phyloP scores from a whole-genome alignment of 2,797 vertebrate species.

The Acanthurus lineatus region DNA sequence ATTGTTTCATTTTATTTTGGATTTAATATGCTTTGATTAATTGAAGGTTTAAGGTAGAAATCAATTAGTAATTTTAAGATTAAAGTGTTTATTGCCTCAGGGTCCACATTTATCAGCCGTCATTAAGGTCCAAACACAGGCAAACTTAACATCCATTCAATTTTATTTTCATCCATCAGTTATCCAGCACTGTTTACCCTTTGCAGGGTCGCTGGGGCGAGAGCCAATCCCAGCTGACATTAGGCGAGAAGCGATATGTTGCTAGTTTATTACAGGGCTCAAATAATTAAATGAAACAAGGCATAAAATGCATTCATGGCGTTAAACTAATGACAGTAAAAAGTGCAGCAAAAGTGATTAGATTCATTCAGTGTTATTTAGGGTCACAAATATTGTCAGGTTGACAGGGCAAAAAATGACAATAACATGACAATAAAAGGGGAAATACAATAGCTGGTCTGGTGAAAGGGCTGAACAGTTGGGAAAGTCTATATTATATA shows the following conservation, averaged over 20 bases:
- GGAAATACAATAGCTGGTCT: constrained; percentile 7
- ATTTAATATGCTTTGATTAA: constrained; percentile 20
- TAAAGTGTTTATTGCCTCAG: constrained; percentile 3
- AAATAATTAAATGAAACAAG: constrained; percentile 47
- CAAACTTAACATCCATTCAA: constrained; percentile 1
- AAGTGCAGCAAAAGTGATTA: constrained; percentile 37
- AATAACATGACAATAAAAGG: constrained; percentile 14
- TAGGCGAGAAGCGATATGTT: too few species aligned
- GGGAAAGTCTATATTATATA: background rate
- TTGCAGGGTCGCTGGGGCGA: too few species aligned
- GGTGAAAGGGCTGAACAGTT: background rate
- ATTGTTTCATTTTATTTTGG: constrained; percentile 11
- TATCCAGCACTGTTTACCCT: too few species aligned
- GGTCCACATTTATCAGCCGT: constrained; percentile 11
- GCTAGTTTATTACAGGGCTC: background rate
- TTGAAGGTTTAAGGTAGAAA: background rate
- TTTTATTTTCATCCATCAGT: constrained; percentile 13
- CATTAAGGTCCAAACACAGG: constrained; percentile 17
- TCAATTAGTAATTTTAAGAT: constrained; percentile 16
- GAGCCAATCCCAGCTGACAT: too few species aligned
- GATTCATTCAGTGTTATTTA: constrained; percentile 29
- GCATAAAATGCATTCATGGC: constrained; percentile 33
- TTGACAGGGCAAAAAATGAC: constrained; percentile 22
- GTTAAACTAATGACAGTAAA: constrained; percentile 42
- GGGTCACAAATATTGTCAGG: background rate